Evolutionary conservation across 64 coral and sea anemone species (phyloP).

Genomic region (Stylophora pistillata): DNA sequence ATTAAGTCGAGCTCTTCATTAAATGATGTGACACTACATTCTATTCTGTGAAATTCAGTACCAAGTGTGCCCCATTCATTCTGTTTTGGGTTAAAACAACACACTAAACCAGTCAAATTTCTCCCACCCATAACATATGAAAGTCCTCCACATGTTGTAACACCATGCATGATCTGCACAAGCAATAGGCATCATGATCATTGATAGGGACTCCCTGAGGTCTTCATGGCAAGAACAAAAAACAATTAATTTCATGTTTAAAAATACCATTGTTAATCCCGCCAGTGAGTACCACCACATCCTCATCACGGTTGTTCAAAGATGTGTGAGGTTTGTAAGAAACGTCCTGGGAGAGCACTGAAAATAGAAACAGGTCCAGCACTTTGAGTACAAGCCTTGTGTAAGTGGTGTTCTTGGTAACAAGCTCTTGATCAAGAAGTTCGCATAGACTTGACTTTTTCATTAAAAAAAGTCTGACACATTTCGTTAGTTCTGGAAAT

Average conservation of each 20-base stretch:
- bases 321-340: background rate
- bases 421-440: background rate
- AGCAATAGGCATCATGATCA: background rate
- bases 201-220: background rate
- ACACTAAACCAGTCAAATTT: background rate
- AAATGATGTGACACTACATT: background rate
- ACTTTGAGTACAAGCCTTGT: background rate
- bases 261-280: background rate
- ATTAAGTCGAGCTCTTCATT: slow-evolving; percentile 39
- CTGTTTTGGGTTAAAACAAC: background rate
- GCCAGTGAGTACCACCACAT: background rate
- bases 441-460: slow-evolving; percentile 28
- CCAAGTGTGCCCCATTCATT: background rate
- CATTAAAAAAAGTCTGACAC: slow-evolving; percentile 52
- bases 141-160: slow-evolving; percentile 17
- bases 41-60: background rate
- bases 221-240: background rate
- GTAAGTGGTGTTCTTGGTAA: background rate
- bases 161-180: background rate
- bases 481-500: slow-evolving; percentile 24
- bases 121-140: background rate
- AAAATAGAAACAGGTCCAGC: background rate
- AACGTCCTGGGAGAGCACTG: background rate
- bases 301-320: background rate
- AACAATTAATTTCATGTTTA: background rate